Percentiles rank a stretch among this genome's conserved stretches.
Conservation (phyloP, 2,113 vertebrate species). For the Spizaetus ornatus region DNA sequence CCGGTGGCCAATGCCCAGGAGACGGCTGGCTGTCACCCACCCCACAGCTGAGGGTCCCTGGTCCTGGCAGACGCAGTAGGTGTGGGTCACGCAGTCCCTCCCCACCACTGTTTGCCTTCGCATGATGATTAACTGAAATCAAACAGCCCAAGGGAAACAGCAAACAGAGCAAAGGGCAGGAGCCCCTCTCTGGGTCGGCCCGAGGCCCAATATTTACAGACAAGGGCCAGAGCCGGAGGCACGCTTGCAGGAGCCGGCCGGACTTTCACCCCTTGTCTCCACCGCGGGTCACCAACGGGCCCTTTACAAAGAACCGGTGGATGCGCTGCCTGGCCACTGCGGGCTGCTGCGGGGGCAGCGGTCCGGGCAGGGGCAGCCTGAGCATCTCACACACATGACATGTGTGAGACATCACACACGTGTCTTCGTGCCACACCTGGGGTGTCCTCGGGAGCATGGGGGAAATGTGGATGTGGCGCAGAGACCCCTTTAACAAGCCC, state of each 20-base stretch:
- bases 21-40: background rate
- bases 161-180: slow-evolving; percentile 57
- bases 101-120: slow-evolving; percentile 16
- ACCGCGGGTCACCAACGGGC: accelerated
- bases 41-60: accelerated
- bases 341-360: background rate
- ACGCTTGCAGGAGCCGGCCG: background rate
- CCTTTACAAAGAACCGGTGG: accelerated
- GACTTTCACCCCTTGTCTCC: background rate
- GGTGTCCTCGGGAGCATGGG: accelerated
- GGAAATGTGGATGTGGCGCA: accelerated
- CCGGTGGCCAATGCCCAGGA: background rate
- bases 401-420: background rate
- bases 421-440: background rate
- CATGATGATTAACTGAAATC: slow-evolving; percentile 46
- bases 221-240: background rate
- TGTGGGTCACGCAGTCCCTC: accelerated
- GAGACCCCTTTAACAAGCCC: background rate
- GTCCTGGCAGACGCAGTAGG: accelerated
- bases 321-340: accelerated
- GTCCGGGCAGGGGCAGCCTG: background rate
- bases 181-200: background rate
- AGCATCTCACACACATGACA: background rate
- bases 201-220: background rate
- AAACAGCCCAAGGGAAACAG: background rate